Base-by-base conservation (phyloP, 1,140 invertebrate species). In the Fopius arisanus region DNA sequence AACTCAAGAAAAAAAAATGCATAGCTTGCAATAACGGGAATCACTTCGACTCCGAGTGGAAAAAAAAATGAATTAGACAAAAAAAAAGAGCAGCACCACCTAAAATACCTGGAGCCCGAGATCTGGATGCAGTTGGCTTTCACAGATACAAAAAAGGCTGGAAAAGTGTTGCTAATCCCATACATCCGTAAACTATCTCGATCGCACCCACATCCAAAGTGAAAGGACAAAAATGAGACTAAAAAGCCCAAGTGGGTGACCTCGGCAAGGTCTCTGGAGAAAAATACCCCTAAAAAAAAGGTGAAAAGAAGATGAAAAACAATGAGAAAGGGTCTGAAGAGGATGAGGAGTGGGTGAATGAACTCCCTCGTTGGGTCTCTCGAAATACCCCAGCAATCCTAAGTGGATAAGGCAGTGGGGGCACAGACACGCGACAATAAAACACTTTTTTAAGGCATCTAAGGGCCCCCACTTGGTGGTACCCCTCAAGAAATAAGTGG, bases 351-450 rank as follows among this genome's bases (percentile, higher is more conserved):
- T 72, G 63, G 71, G 40, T 72, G 71, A 72, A 72, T 43, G 71
- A 72, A 72, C 71, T 72, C 63, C 26, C 31, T n/a, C 23, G 12
- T 51, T 48, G 40, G 28, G 29, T 31, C 16, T 26, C 29, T 70
- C 54, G 43, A 48, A 48, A 48, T 48, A 48, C 16, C 14, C 43
- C 43, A 48, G 33, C n/a, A 37, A 37, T 37, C 33, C 66, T n/a
- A 43, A 23, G 41, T 29, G 63, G 63, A 21, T 37, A 19, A 37
- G 51, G 26, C 4, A 63, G 54, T 16, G 31, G 70, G 62, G 37
- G 66, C 19, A 4, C 19, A 33, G 73, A 74, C 73, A 74, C 68
- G 66, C 73, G 73, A 74, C 73, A 74, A 65, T 65, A 51, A 54
- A n/a, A 54, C 67, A 33, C 48, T 37, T 66, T 67, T 66, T 72